A percentile compares a stretch with the other conserved stretches of the same genome.
Evolutionary conservation across 1,140 invertebrate species (phyloP).

Genomic region (Orussus abietinus): DNA sequence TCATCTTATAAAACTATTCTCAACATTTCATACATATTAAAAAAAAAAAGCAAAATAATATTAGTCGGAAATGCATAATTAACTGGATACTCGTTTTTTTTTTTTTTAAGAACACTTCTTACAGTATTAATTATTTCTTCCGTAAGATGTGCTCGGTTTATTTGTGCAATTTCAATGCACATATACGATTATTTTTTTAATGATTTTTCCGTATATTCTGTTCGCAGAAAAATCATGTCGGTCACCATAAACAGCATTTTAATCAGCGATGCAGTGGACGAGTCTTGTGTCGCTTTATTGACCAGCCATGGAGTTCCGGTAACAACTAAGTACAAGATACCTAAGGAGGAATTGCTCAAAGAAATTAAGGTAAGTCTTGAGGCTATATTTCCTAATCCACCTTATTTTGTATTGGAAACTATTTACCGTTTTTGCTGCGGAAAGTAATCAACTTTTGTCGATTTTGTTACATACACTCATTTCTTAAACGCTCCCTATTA

Average conservation of each 20-base stretch:
- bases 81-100: no score
- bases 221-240: constrained; percentile 43
- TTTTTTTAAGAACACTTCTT: no score
- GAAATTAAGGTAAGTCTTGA: constrained; percentile 73
- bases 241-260: constrained; percentile 64
- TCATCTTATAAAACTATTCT: no score
- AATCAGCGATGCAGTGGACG: constrained; percentile 89
- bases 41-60: no score
- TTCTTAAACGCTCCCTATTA: constrained; percentile 5
- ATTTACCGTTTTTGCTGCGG: not conserved
- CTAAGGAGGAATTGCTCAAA: constrained; percentile 76
- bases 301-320: constrained; percentile 74
- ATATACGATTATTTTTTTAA: no score
- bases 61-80: no score
- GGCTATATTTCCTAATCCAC: constrained; percentile 1
- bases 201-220: no score
- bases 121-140: no score
- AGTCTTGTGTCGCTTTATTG: constrained; percentile 77
- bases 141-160: no score
- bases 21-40: no score
- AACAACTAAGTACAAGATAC: constrained; percentile 76
- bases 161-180: no score
- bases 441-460: not conserved
- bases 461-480: not conserved
- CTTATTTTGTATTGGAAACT: not conserved